Evolutionary conservation across 1,140 invertebrate genomes (phyloP), one percentile per base, ranked within the genome.

Genomic region (Ceratina australensis): DNA sequence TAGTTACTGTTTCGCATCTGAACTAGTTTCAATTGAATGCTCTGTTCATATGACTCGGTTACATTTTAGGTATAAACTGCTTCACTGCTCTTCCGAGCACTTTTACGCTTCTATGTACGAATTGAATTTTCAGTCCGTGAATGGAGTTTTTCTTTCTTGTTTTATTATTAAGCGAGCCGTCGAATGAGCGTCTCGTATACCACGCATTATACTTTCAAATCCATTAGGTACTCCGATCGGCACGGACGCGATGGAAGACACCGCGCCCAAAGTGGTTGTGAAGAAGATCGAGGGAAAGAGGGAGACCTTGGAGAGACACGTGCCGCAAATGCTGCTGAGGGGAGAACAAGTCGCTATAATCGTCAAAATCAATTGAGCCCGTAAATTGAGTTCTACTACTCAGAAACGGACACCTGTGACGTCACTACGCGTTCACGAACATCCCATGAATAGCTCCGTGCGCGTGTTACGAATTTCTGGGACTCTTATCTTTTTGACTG

Each of bases 341-440:
- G 97, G 97, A 24, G 97, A 98, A 90, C 96, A 98, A 90, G 94
- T 98, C 33, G 97, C 94, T 22, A 87, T 95, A 56, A 92, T 96
- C 78, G 84, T 91, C 79, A 92, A 91, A 90, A 89, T 92, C 74
- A 81, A 85, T 85, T 85, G 74, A 77, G 16, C 26, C 67, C 1
- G 66, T 77, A 67, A 77, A 77, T 77, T 60, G 47, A 42, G 74
- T 66, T 63, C 50, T 47, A 24, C 49, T n/a, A 28, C 13, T 20
- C 26, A 24, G 72, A 28, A 79, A 61, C 52, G 63, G 16, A 63
- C 63, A 22, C 33, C 26, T 4, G 15, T 20, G 24, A 16, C 20
- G 68, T 52, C 52, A 66, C n/a, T 10, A 33, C 26, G n/a, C n/a
- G 3, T 13, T 13, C 33, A 26, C 47, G 33, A 26, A 28, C 72